These are phyloP conservation scores for Brachyrhaphis roseni DNA, from an alignment of 2,797 vertebrate genomes.

Conservation along the genomic window DNA sequence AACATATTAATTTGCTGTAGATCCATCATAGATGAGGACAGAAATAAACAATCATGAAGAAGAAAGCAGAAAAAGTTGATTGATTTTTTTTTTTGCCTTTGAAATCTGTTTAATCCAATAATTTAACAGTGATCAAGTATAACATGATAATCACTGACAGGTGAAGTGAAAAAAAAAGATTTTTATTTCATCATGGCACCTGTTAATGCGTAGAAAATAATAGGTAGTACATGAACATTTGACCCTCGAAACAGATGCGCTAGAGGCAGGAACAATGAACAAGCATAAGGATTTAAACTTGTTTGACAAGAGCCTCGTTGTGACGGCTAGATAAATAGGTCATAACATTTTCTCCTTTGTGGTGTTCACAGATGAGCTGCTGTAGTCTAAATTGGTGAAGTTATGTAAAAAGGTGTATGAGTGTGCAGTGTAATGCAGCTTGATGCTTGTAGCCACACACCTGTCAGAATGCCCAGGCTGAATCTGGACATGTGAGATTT, in stretches of 20 bases:
- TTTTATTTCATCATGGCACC: not conserved
- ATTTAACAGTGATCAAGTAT: not conserved
- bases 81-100: too few relatives aligned
- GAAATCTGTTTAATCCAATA: not conserved
- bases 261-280: not conserved
- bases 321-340: not conserved
- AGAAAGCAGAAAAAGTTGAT: not conserved
- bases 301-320: not conserved
- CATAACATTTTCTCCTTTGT: not conserved
- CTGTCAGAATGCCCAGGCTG: not conserved
- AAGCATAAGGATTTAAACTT: not conserved
- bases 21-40: not conserved
- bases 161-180: not conserved
- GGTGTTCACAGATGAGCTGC: not conserved
- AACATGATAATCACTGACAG: not conserved
- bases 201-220: not conserved
- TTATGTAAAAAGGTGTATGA: not conserved
- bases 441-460: not conserved
- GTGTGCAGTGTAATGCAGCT: not conserved
- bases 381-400: not conserved
- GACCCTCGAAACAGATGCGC: not conserved
- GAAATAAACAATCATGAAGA: not conserved
- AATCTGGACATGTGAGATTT: not conserved
- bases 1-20: not conserved
- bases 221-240: not conserved